Percentiles rank a stretch among this genome's conserved stretches.
phyloP scores from a whole-genome alignment of 2,113 vertebrate genomes.

The Opisthocomus hoazin region DNA sequence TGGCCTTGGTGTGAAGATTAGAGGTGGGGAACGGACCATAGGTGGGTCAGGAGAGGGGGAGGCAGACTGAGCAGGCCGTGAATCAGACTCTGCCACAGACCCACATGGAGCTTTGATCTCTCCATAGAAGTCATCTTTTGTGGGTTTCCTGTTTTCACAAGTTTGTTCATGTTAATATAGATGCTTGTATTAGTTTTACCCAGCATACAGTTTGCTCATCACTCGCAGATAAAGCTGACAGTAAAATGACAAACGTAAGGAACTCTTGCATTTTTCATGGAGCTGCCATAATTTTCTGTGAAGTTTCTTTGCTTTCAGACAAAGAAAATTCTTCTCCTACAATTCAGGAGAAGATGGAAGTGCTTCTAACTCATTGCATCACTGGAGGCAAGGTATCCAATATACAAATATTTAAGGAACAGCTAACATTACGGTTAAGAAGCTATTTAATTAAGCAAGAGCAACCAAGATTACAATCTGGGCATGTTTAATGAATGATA shows the following conservation, averaged over 20 bases:
- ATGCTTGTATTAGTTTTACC: not conserved
- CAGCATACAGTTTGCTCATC: not conserved
- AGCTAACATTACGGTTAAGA: not conserved
- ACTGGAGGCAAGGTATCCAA: not conserved
- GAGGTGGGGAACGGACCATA: not conserved
- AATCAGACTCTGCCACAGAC: not conserved
- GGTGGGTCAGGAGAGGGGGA: not conserved
- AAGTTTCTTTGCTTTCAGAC: not conserved
- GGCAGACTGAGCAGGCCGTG: fast-evolving
- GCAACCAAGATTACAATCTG: not conserved
- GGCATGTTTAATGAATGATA: not conserved
- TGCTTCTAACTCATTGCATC: not conserved
- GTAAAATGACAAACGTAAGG: not conserved
- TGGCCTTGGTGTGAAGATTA: not conserved
- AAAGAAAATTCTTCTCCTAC: not conserved
- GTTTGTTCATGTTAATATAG: not conserved
- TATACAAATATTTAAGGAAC: not conserved
- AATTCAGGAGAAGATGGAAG: not conserved
- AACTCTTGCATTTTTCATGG: not conserved
- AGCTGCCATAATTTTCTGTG: not conserved
- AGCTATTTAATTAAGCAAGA: not conserved
- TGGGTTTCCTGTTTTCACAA: not conserved
- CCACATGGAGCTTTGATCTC: not conserved
- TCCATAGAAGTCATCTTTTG: not conserved
- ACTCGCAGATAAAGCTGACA: not conserved